These are phyloP conservation scores for Papilio dardanus DNA, from an alignment of 1,140 invertebrate genomes.

Conservation along the genomic window DNA sequence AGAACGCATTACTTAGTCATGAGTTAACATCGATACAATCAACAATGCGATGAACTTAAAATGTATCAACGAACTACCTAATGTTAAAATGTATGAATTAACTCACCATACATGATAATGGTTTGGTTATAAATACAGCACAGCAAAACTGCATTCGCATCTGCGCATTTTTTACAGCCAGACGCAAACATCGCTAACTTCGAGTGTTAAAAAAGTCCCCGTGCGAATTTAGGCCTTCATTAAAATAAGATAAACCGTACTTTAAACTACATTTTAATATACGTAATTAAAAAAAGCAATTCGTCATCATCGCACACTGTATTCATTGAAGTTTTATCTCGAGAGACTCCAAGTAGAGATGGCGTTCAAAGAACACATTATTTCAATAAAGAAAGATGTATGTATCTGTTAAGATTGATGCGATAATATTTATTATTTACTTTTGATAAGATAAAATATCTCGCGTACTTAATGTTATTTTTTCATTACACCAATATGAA, in stretches of 20 bases:
- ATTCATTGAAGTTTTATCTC: background rate
- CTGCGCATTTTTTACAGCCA: too few species aligned
- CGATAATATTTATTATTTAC: background rate
- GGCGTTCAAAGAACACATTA: background rate
- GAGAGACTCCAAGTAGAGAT: background rate
- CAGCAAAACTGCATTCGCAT: too few species aligned
- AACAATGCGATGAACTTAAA: background rate
- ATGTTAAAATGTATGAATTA: background rate
- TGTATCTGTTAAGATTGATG: background rate
- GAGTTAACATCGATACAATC: background rate
- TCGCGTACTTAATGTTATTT: background rate
- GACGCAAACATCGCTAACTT: too few species aligned
- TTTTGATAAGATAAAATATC: slow-evolving; percentile 13
- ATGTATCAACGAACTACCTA: background rate
- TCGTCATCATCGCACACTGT: too few species aligned
- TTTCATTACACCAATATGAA: background rate
- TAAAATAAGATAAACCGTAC: too few species aligned
- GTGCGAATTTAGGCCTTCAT: too few species aligned
- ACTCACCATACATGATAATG: background rate
- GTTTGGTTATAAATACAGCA: background rate
- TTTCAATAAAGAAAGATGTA: background rate
- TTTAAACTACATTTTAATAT: too few species aligned
- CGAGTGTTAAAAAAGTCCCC: too few species aligned
- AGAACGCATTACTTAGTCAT: background rate
- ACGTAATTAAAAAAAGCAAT: too few species aligned